Conservation (phyloP, 2,888 invertebrate genomes). For the Ceramica pisi region DNA sequence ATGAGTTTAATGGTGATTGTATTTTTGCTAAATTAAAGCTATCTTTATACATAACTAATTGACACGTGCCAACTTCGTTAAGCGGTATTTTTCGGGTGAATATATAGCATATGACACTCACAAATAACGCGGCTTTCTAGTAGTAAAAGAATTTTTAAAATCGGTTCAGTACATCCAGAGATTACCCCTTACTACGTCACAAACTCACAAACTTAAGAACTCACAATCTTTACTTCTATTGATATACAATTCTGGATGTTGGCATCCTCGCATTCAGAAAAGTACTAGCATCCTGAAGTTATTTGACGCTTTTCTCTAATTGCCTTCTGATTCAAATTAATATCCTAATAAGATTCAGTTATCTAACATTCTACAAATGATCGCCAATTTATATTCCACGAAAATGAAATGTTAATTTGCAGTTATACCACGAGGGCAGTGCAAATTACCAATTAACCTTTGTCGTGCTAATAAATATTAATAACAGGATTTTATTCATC, state of each 20-base stretch:
- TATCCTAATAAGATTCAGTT: conserved; percentile 38
- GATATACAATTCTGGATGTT: too few species aligned
- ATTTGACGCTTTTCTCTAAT: background rate
- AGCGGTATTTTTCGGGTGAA: too few species aligned
- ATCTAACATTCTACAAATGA: conserved; percentile 53
- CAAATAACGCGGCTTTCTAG: too few species aligned
- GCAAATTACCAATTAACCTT: conserved; percentile 68
- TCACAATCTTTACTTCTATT: too few species aligned
- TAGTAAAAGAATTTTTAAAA: too few species aligned
- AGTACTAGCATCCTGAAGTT: background rate
- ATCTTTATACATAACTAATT: background rate
- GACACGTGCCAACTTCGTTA: too few species aligned
- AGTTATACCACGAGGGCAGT: conserved; percentile 48
- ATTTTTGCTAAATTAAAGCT: background rate
- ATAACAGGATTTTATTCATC: conserved; percentile 63
- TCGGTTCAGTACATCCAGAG: too few species aligned
- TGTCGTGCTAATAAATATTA: conserved; percentile 66
- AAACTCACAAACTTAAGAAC: too few species aligned
- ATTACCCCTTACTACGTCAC: too few species aligned
- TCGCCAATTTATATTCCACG: conserved; percentile 58
- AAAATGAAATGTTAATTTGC: conserved; percentile 62
- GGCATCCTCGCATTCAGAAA: background rate
- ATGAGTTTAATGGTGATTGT: background rate
- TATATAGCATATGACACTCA: too few species aligned
- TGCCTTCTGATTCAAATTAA: conserved; percentile 7